phyloP scores from a whole-genome alignment of 2,797 vertebrate species.

The Parotocinclus haroldoi region DNA sequence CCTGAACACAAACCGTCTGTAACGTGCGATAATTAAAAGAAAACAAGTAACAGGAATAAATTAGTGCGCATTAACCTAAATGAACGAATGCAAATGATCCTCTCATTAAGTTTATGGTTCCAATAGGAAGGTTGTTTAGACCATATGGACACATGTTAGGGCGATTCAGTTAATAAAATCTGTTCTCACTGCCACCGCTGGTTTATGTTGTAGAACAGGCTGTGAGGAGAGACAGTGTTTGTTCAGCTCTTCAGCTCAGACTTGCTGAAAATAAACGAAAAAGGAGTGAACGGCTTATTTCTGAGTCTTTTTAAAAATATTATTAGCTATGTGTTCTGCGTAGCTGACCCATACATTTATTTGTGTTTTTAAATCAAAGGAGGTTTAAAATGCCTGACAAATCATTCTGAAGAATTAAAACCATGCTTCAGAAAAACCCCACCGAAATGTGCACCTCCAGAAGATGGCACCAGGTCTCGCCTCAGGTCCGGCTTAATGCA shows the following conservation, averaged over 20 bases:
- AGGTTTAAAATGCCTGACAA: slow-evolving; percentile 23
- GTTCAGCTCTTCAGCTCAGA: background rate
- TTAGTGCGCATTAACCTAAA: slow-evolving; percentile 82
- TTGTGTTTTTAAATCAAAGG: slow-evolving; percentile 13
- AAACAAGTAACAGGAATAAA: slow-evolving; percentile 83
- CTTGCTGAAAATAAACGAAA: background rate
- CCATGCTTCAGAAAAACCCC: slow-evolving; percentile 56
- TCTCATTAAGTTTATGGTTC: slow-evolving; percentile 75
- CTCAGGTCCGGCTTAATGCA: slow-evolving; percentile 67
- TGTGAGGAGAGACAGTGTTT: too few species aligned
- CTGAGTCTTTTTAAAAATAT: background rate
- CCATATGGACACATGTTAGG: slow-evolving; percentile 54
- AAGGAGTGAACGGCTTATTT: background rate
- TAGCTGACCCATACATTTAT: background rate
- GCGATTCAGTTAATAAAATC: slow-evolving; percentile 46
- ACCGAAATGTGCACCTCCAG: slow-evolving; percentile 55
- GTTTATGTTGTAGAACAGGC: slow-evolving; percentile 30
- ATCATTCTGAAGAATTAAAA: slow-evolving; percentile 19
- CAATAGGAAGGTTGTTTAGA: slow-evolving; percentile 64
- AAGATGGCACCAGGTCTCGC: slow-evolving; percentile 59
- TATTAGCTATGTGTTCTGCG: background rate
- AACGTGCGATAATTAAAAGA: slow-evolving; percentile 53
- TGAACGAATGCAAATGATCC: slow-evolving; percentile 76
- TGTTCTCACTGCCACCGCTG: slow-evolving; percentile 6
- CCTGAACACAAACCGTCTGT: slow-evolving; percentile 53